A percentile compares a stretch with the other conserved stretches of the same genome.
phyloP scores from a whole-genome alignment of 2,797 vertebrate species.

The Graptemys geographica region DNA sequence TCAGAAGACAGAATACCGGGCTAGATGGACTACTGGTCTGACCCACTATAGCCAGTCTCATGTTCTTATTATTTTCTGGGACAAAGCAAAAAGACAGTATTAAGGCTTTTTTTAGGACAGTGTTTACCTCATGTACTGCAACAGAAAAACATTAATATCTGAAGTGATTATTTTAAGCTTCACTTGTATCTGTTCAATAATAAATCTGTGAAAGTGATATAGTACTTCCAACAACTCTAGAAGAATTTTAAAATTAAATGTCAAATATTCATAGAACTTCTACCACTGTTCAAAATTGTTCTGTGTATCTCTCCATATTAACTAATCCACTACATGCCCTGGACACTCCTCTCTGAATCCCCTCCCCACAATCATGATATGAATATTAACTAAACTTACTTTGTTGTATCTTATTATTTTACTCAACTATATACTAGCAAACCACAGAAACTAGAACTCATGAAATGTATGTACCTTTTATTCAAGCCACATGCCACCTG shows the following conservation, averaged over 20 bases:
- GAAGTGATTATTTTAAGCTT: background rate
- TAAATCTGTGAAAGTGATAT: background rate
- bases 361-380: background rate
- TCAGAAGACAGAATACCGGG: background rate
- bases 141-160: background rate
- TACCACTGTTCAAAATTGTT: background rate
- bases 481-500: constrained; percentile 81
- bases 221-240: background rate
- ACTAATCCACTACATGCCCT: rapidly evolving
- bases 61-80: background rate
- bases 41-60: too few relatives aligned
- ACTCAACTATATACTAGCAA: background rate
- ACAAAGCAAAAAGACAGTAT: background rate
- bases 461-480: constrained; percentile 66
- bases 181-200: background rate
- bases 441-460: background rate
- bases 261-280: background rate
- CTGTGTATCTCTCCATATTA: background rate
- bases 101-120: background rate
- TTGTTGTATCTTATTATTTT: background rate
- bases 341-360: background rate
- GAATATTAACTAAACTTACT: background rate
- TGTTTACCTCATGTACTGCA: background rate
- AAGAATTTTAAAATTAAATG: background rate
- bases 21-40: background rate